Evolutionary conservation across 2,888 invertebrate genomes (phyloP).

Genomic region (Plusia festucae): DNA sequence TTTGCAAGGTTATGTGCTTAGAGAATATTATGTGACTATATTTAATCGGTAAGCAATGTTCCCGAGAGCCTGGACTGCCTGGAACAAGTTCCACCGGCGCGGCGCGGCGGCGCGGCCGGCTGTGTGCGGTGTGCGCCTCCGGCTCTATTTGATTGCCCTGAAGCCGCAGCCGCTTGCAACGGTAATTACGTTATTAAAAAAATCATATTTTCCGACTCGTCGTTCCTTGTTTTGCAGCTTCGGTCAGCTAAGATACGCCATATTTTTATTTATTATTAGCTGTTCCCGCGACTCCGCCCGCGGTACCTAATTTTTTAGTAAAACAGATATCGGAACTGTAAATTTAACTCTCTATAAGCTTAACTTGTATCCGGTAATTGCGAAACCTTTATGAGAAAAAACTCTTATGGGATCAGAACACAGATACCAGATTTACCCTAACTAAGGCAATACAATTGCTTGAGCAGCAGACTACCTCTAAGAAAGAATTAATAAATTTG

Average conservation of each 20-base stretch:
- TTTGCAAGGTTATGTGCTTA: background rate
- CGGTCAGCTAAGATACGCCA: constrained; percentile 9
- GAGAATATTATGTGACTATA: background rate
- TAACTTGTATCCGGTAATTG: too few species aligned
- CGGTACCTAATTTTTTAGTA: too few species aligned
- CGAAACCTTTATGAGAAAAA: too few species aligned
- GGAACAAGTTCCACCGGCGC: background rate
- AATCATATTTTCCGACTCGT: constrained; percentile 63
- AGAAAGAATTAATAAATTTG: too few species aligned
- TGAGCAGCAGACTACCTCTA: too few species aligned
- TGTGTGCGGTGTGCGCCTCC: constrained; percentile 14
- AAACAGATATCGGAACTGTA: too few species aligned
- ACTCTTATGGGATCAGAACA: too few species aligned
- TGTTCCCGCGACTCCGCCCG: too few species aligned
- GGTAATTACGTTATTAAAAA: constrained; percentile 76
- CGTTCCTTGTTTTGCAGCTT: constrained; percentile 65
- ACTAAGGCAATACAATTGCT: too few species aligned
- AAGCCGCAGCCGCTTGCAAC: constrained; percentile 50
- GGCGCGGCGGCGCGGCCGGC: background rate
- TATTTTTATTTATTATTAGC: constrained; percentile 71
- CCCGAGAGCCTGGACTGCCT: too few species aligned
- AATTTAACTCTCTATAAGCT: too few species aligned
- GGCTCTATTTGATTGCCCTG: constrained; percentile 48
- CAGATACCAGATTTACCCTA: too few species aligned
- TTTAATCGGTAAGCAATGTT: background rate